Evolutionary conservation across 1,140 invertebrate species (phyloP).

Genomic region (Drosophila watanabei): DNA sequence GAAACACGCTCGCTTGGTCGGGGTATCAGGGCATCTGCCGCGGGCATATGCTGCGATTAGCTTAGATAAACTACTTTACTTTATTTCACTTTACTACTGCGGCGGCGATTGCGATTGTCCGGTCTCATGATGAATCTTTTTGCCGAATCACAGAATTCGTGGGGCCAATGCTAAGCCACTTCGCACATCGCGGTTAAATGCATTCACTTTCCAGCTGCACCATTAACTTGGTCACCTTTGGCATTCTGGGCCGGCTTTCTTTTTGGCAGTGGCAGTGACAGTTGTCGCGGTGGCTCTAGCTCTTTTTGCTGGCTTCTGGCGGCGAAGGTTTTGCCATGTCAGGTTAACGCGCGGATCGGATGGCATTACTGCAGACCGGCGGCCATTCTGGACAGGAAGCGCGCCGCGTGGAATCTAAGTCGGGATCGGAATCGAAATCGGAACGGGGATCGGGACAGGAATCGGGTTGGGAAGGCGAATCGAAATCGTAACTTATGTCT

Average conservation of each 20-base stretch:
- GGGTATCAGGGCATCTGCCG: constrained; percentile 14
- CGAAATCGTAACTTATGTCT: constrained; percentile 23
- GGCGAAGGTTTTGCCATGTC: constrained; percentile 53
- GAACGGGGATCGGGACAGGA: background rate
- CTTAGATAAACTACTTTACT: constrained; percentile 31
- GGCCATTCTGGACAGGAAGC: constrained; percentile 18
- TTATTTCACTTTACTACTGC: constrained; percentile 9
- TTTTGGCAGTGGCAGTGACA: constrained; percentile 28
- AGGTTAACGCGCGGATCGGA: constrained; percentile 33
- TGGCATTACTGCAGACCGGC: constrained; percentile 16
- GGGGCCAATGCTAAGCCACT: constrained; percentile 44
- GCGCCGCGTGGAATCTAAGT: background rate
- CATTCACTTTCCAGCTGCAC: constrained; percentile 50
- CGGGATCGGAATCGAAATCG: background rate
- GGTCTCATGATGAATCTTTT: constrained; percentile 42
- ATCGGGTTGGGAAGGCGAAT: constrained; percentile 1
- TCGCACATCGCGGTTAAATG: constrained; percentile 37
- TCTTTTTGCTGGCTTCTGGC: constrained; percentile 32
- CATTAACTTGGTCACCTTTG: constrained; percentile 50
- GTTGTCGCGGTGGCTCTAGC: background rate
- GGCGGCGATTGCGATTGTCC: constrained; percentile 13
- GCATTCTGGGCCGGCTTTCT: constrained; percentile 49
- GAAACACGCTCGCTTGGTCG: constrained; percentile 8
- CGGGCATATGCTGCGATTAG: constrained; percentile 32
- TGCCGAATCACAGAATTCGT: constrained; percentile 38